Percentiles rank a stretch among this genome's conserved stretches.
Conservation (phyloP, 2,113 vertebrate species). For the Gopherus flavomarginatus region DNA sequence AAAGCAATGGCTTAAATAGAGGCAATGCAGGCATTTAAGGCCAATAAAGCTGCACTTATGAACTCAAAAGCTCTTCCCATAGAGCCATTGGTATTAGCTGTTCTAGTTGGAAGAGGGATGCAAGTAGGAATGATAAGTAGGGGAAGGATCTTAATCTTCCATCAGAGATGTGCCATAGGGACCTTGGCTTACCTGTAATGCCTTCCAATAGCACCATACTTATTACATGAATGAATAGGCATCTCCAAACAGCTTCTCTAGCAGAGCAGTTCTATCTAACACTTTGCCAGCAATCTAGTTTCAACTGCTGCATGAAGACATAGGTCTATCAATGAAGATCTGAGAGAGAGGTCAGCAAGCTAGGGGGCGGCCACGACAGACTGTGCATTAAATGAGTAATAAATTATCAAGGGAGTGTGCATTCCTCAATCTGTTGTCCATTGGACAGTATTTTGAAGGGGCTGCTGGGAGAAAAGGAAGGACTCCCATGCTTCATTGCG, state of each 20-base stretch:
- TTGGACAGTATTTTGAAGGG: constrained; percentile 29
- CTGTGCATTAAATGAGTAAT: background rate
- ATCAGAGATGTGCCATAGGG: background rate
- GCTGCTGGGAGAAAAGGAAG: constrained; percentile 38
- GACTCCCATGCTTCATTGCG: constrained; percentile 2
- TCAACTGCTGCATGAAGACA: background rate
- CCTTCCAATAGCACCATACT: constrained; percentile 20
- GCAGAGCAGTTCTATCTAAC: background rate
- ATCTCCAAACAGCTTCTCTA: background rate
- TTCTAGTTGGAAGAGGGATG: background rate
- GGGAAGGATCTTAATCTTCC: background rate
- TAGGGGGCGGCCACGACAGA: background rate
- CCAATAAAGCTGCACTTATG: fast-evolving
- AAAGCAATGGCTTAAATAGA: background rate
- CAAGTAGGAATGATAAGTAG: background rate
- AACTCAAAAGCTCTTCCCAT: background rate
- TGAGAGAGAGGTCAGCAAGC: background rate
- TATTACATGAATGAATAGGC: background rate
- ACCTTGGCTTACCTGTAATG: background rate
- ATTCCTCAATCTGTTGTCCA: background rate
- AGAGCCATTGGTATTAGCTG: background rate
- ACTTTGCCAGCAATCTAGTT: background rate
- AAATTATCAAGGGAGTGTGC: background rate
- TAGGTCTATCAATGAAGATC: background rate
- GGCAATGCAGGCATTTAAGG: background rate